Conservation (phyloP, 2,113 vertebrate species). For the Anser cygnoides region DNA sequence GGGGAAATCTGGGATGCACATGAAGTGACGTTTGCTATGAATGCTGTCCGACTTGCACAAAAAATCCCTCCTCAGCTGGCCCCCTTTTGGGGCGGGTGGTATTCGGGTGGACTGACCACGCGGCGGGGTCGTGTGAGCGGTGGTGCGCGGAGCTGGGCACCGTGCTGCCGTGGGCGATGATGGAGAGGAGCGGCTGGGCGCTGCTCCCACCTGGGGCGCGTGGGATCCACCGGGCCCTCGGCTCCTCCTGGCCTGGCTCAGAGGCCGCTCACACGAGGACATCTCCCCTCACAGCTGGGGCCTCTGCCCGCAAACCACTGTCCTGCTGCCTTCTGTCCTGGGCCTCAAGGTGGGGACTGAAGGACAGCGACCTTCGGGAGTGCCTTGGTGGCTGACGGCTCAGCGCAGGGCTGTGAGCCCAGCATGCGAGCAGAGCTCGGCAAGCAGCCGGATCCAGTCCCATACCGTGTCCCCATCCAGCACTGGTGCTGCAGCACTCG, state of each 20-base stretch:
- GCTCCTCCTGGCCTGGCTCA: too few relatives aligned
- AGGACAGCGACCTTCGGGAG: too few relatives aligned
- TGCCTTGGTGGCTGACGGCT: too few relatives aligned
- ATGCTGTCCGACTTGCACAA: neutral
- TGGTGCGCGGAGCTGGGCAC: neutral
- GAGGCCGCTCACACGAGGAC: too few relatives aligned
- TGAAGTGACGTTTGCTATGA: neutral
- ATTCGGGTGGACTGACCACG: rapidly evolving
- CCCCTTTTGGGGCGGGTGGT: too few relatives aligned
- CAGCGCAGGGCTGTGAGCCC: too few relatives aligned
- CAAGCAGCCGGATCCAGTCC: neutral
- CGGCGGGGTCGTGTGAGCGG: rapidly evolving
- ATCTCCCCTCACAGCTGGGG: neutral
- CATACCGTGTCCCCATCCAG: neutral
- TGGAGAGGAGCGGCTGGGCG: neutral
- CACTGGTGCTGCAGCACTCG: neutral
- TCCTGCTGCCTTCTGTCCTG: neutral
- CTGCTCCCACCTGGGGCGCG: too few relatives aligned
- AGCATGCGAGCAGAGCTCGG: rapidly evolving
- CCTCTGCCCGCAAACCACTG: too few relatives aligned
- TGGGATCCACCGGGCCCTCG: too few relatives aligned
- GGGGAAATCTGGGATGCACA: rapidly evolving
- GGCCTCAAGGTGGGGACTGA: neutral
- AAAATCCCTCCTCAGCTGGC: neutral
- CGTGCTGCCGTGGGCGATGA: rapidly evolving